Evolutionary conservation across 30 jellyfish, hydroid and myxozoan species (phyloP).

Genomic region (Chrysaora quinquecirrha): DNA sequence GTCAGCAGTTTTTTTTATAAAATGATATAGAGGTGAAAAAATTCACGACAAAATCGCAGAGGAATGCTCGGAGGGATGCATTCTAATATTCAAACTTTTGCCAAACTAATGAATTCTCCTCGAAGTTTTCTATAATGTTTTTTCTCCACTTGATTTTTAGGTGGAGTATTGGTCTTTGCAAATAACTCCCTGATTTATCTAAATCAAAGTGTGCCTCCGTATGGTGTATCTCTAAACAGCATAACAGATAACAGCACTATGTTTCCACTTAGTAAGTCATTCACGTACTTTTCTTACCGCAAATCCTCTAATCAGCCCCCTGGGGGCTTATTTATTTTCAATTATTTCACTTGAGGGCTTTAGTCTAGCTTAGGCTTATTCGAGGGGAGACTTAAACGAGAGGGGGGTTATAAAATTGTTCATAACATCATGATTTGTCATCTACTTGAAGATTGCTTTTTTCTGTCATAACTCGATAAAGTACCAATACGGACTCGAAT

Average conservation of each 20-base stretch:
- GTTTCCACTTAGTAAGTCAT: conserved; percentile 1
- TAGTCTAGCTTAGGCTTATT: not conserved
- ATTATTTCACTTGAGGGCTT: not conserved
- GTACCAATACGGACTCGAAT: too few relatives aligned
- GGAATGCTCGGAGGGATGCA: too few relatives aligned
- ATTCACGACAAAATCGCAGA: too few relatives aligned
- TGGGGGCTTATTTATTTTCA: not conserved
- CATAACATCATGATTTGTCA: not conserved
- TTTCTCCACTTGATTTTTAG: too few relatives aligned
- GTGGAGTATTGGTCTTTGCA: conserved; percentile 92
- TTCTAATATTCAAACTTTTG: too few relatives aligned
- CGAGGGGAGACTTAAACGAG: not conserved
- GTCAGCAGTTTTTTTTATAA: too few relatives aligned
- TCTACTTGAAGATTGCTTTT: not conserved
- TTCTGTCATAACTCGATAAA: too few relatives aligned
- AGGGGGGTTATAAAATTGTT: too few relatives aligned
- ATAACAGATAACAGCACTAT: conserved; percentile 12
- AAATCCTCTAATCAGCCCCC: not conserved
- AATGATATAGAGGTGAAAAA: too few relatives aligned
- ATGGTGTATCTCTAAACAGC: conserved; percentile 94
- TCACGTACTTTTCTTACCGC: not conserved
- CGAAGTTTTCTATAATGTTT: too few relatives aligned
- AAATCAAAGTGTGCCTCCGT: conserved; percentile 96
- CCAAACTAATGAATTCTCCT: too few relatives aligned
- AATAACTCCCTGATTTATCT: conserved; percentile 85